These are phyloP conservation scores for Amitus sp. DNA, from an alignment of 2,888 invertebrate genomes.

Conservation along the genomic window DNA sequence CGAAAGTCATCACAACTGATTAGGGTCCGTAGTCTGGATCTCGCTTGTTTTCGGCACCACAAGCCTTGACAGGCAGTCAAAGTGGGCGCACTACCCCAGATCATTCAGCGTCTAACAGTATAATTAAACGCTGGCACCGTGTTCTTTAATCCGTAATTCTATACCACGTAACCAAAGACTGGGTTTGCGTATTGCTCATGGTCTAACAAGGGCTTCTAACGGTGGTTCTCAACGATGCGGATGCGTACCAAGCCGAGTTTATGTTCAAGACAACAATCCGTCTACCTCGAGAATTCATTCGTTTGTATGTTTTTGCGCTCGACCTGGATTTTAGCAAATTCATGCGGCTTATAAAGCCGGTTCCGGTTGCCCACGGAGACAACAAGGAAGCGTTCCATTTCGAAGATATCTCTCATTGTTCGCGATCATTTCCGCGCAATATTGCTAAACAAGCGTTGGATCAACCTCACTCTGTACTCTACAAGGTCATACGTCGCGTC, in stretches of 20 bases:
- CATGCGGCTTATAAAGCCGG: conserved; percentile 23
- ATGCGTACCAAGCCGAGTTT: conserved; percentile 27
- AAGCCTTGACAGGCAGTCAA: conserved; percentile 21
- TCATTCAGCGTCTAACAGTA: conserved; percentile 41
- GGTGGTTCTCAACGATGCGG: conserved; percentile 47
- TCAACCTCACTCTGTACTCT: conserved; percentile 42
- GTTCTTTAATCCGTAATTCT: too few relatives aligned
- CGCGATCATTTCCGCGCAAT: conserved; percentile 31
- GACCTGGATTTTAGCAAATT: conserved; percentile 21
- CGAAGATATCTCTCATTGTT: conserved; percentile 25
- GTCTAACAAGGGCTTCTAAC: conserved; percentile 45
- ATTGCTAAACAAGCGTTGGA: conserved; percentile 22
- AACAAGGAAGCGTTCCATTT: conserved; percentile 16
- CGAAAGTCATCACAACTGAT: conserved; percentile 48
- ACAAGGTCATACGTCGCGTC: too few relatives aligned
- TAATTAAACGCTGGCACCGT: conserved; percentile 40
- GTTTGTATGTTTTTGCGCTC: conserved; percentile 4
- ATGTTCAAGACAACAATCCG: conserved; percentile 28
- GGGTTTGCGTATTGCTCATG: conserved; percentile 40
- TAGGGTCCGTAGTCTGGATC: conserved; percentile 49
- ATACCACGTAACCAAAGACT: too few relatives aligned
- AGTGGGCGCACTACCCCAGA: conserved; percentile 41
- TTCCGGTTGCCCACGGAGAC: conserved; percentile 26
- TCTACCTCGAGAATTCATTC: conserved; percentile 10
- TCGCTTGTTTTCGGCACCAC: conserved; percentile 34